Percentiles rank a stretch among this genome's conserved stretches.
phyloP scores from a whole-genome alignment of 1,140 invertebrate species.

The Epicauta chinensis region DNA sequence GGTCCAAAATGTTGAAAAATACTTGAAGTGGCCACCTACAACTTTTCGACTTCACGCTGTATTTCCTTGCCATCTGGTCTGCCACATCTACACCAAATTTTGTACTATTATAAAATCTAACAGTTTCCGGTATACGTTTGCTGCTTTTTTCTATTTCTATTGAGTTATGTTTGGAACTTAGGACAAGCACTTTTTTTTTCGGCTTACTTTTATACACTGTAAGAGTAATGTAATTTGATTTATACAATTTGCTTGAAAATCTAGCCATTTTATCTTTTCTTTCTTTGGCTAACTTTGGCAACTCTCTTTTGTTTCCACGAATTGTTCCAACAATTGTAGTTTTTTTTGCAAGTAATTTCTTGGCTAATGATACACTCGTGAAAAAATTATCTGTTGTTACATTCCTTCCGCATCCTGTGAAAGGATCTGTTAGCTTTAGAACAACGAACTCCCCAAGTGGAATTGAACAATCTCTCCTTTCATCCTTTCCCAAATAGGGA shows the following conservation, averaged over 20 bases:
- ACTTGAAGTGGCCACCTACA: no score
- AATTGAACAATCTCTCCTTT: conserved; percentile 11
- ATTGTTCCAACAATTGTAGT: conserved; percentile 28
- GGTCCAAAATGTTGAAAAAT: conserved; percentile 29
- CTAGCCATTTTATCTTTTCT: conserved; percentile 11
- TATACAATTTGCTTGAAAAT: no score
- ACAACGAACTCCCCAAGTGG: conserved; percentile 26
- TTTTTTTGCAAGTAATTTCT: no score
- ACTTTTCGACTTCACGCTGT: no score
- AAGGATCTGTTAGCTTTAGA: conserved; percentile 32
- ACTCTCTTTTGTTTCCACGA: conserved; percentile 13
- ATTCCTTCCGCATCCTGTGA: conserved; percentile 26
- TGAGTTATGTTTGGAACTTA: conserved; percentile 25
- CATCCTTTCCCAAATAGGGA: conserved; percentile 39
- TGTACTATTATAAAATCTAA: no score
- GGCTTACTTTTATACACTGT: conserved; percentile 29
- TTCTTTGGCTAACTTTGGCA: conserved; percentile 20
- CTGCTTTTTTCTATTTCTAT: conserved; percentile 16
- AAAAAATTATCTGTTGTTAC: conserved; percentile 23
- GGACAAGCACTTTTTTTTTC: conserved; percentile 26
- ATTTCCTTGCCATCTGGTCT: no score
- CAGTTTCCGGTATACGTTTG: conserved; percentile 24
- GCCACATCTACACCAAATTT: no score
- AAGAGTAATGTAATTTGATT: conserved; percentile 21
- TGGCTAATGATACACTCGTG: no score